A percentile compares a stretch with the other conserved stretches of the same genome.
Evolutionary conservation across 2,797 vertebrate species (phyloP).

Genomic region (Onychomys leucogaster): DNA sequence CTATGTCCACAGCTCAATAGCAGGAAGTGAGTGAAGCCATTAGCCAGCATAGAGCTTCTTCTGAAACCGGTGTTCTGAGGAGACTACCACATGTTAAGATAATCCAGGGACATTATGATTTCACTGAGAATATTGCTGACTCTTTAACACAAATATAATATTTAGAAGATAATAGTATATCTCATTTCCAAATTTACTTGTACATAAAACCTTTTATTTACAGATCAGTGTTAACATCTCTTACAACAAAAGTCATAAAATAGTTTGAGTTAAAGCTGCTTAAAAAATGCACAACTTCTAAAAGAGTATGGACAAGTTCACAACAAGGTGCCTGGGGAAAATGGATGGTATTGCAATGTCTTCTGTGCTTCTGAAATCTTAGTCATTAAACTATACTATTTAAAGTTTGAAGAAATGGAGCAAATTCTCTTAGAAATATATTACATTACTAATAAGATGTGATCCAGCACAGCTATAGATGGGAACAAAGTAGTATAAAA

Average conservation of each 20-base stretch:
- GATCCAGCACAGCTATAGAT: neutral
- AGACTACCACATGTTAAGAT: neutral
- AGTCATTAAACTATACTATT: neutral
- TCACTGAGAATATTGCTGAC: neutral
- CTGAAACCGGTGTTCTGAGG: neutral
- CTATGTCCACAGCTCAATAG: neutral
- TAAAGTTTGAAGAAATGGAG: neutral
- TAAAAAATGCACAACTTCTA: conserved; percentile 44
- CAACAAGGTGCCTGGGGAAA: neutral
- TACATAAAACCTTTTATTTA: conserved; percentile 61
- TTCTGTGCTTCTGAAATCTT: conserved; percentile 14
- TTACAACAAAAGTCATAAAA: conserved; percentile 42
- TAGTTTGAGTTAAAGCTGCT: conserved; percentile 50
- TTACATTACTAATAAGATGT: conserved; percentile 18
- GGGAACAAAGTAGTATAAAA: conserved; percentile 16
- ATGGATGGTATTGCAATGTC: neutral
- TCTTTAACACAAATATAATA: neutral
- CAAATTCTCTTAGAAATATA: conserved; percentile 1
- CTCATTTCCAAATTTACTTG: conserved; percentile 33
- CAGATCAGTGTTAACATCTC: conserved; percentile 46
- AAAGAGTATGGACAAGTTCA: conserved; percentile 3
- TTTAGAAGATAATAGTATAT: neutral
- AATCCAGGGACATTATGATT: neutral
- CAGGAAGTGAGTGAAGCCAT: neutral
- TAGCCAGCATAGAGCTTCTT: neutral